Percentiles rank a stretch among this genome's conserved stretches.
phyloP scores from a whole-genome alignment of 2,113 vertebrate genomes.

The Phylloscopus whistleri region DNA sequence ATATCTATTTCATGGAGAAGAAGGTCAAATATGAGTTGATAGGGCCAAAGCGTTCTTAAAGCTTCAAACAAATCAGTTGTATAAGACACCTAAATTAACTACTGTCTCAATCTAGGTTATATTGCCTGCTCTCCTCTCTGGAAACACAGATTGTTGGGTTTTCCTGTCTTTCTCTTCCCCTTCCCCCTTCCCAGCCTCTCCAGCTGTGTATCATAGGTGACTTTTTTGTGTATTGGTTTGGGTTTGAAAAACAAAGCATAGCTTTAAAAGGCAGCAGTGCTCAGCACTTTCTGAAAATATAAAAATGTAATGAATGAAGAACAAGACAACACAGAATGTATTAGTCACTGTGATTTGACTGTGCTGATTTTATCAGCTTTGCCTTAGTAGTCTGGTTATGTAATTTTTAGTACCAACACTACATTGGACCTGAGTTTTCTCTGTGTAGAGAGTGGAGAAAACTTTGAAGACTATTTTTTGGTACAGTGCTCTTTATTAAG shows the following conservation, averaged over 20 bases:
- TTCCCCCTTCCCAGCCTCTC: background rate
- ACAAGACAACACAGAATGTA: background rate
- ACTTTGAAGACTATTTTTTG: background rate
- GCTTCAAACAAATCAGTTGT: background rate
- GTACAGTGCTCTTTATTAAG: background rate
- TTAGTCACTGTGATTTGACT: background rate
- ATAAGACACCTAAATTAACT: background rate
- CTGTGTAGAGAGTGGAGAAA: background rate
- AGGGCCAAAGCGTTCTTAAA: background rate
- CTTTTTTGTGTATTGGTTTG: background rate
- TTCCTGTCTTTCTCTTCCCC: background rate
- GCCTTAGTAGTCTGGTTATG: background rate
- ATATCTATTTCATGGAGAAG: background rate
- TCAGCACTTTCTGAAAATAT: background rate
- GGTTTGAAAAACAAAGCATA: background rate
- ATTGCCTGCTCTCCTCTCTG: background rate
- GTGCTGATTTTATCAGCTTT: background rate
- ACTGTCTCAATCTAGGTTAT: fast-evolving
- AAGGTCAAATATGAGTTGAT: background rate
- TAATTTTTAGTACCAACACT: background rate
- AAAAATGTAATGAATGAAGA: background rate
- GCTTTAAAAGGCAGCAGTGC: background rate
- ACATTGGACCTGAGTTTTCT: background rate
- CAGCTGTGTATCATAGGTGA: background rate
- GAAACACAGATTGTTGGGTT: background rate